Conservation (phyloP, 2,113 vertebrate genomes). For the Hyperopisus bebe region DNA sequence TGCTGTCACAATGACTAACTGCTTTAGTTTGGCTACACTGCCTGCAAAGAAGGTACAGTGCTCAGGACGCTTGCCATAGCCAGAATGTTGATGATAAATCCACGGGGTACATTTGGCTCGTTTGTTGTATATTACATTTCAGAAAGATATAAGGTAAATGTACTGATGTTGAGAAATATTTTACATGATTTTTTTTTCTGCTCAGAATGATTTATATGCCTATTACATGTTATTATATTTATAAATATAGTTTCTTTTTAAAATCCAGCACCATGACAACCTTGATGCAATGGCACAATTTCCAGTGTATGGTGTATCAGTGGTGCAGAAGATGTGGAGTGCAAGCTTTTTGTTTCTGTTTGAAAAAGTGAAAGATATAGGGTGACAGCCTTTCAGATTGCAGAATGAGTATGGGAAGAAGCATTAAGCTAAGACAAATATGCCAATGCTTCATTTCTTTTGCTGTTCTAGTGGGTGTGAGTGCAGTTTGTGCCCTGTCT, state of each 20-base stretch:
- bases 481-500: background rate
- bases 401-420: background rate
- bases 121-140: background rate
- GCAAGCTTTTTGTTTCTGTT: background rate
- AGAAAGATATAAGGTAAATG: background rate
- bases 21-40: background rate
- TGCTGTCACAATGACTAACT: background rate
- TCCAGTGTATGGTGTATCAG: background rate
- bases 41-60: background rate
- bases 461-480: background rate
- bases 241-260: background rate
- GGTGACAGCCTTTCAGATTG: background rate
- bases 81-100: background rate
- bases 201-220: background rate
- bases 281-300: background rate
- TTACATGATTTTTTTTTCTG: background rate
- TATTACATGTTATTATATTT: background rate
- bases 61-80: background rate
- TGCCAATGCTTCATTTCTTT: background rate
- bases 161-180: background rate
- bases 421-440: background rate
- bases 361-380: background rate
- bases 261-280: background rate
- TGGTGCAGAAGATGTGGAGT: background rate
- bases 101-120: background rate